These are phyloP conservation scores for Pterostichus madidus DNA, from an alignment of 2,888 invertebrate species.

Conservation along the genomic window DNA sequence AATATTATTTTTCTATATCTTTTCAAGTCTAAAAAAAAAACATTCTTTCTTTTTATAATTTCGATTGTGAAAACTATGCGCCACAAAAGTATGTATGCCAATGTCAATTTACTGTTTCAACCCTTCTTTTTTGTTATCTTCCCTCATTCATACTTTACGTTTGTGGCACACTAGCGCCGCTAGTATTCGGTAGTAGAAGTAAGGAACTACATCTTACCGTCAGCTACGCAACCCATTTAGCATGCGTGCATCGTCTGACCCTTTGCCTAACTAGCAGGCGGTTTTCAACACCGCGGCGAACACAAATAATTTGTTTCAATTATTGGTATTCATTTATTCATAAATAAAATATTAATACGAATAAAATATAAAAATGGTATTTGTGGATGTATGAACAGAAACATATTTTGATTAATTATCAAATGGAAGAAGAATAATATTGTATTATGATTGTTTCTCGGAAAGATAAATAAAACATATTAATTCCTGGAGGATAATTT, in stretches of 20 bases:
- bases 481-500: no score
- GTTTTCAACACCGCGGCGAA: background rate
- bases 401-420: no score
- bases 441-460: no score
- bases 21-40: no score
- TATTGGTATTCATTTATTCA: conserved; percentile 18
- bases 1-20: no score
- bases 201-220: conserved; percentile 35
- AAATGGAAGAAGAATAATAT: no score
- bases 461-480: no score
- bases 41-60: no score
- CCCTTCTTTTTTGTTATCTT: conserved; percentile 31
- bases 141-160: conserved; percentile 29
- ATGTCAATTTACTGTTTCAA: conserved; percentile 36
- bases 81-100: conserved; percentile 39
- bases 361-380: no score
- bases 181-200: conserved; percentile 2
- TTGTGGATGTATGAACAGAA: no score
- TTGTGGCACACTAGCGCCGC: conserved; percentile 42
- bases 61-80: background rate
- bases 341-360: background rate
- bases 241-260: conserved; percentile 1
- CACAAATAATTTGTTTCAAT: conserved; percentile 8
- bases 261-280: conserved; percentile 41
- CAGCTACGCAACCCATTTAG: conserved; percentile 40